Base-by-base conservation (phyloP, 2,888 invertebrate species). In the Tanytarsus gracilentus region DNA sequence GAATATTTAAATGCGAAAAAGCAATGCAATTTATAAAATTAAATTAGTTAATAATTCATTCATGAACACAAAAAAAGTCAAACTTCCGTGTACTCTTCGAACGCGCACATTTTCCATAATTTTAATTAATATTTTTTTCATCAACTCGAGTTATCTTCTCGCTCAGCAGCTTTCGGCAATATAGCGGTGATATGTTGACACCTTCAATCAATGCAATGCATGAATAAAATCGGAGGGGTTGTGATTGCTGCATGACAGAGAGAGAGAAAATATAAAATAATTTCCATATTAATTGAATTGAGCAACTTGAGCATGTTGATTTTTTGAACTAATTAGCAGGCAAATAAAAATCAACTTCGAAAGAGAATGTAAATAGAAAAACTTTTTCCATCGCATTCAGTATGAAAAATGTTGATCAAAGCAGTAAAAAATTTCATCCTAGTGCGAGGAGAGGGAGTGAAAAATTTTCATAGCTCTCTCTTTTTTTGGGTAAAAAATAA, bases 11-110 rank as follows among this genome's bases (percentile, higher is more conserved):
- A 48, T 58, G 11, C n/a, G 9, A 26, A 58, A 58, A 58, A 48
- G 58, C 44, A 58, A 58, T 44, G 58, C 58, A 58, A 58, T 58
- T 58, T 58, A 58, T 30, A 8, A 58, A 58, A 58, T 58, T 58
- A 44, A 58, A 58, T 58, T 58, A 58, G 18, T 58, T 44, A 58
- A 58, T 58, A 58, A 58, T 58, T 58, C 58, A 58, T 58, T 48
- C 29, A 48, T 44, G 21, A 23, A 18, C 21, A 44, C 21, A 44
- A 11, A 44, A 21, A 44, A 44, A 25, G 49, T 49, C 16, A 49
- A 49, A 49, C 27, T 49, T 49, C 25, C 49, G 14, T n/a, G n/a
- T n/a, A n/a, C n/a, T n/a, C n/a, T n/a, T n/a, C n/a, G n/a, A n/a
- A n/a, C n/a, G n/a, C n/a, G n/a, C 49, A 14, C 49, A 44, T 36